phyloP scores from a whole-genome alignment of 1,140 invertebrate species.

The Phthorimaea operculella region DNA sequence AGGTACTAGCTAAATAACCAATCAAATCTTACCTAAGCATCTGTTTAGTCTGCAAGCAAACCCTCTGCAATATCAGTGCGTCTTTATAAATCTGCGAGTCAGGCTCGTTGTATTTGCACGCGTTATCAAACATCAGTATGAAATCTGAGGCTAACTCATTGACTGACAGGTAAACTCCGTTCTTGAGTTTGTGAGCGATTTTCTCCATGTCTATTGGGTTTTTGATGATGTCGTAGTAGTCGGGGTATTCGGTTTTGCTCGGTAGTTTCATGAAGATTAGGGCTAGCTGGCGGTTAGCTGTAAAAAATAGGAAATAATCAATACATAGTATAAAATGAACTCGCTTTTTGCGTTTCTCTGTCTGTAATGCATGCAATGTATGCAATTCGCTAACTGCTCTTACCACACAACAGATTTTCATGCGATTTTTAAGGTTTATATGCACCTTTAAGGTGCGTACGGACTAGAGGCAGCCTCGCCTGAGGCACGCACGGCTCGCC shows the following conservation, averaged over 20 bases:
- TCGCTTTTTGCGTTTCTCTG: too few species aligned
- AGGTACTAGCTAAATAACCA: not conserved
- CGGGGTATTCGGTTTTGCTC: slow-evolving; percentile 94
- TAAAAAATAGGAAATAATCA: too few species aligned
- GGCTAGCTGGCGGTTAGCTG: slow-evolving; percentile 79
- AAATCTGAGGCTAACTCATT: slow-evolving; percentile 95
- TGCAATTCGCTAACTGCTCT: too few species aligned
- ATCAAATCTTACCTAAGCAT: slow-evolving; percentile 71
- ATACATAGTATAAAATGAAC: too few species aligned
- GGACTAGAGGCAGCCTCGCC: too few species aligned
- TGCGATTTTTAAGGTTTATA: too few species aligned
- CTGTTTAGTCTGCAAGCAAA: slow-evolving; percentile 92
- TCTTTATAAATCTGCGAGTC: slow-evolving; percentile 99
- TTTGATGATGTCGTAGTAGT: slow-evolving; percentile 98
- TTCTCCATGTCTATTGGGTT: slow-evolving; percentile 97
- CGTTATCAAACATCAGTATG: slow-evolving; percentile 98
- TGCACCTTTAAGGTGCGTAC: too few species aligned
- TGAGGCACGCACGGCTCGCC: too few species aligned
- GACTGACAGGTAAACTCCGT: slow-evolving; percentile 81
- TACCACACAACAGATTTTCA: too few species aligned
- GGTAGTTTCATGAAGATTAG: slow-evolving; percentile 96
- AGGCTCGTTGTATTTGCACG: slow-evolving; percentile 99
- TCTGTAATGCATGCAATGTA: too few species aligned
- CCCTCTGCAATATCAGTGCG: slow-evolving; percentile 90
- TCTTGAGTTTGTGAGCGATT: slow-evolving; percentile 90